phyloP scores from a whole-genome alignment of 2,888 invertebrate species.

The Phalangium opilio region DNA sequence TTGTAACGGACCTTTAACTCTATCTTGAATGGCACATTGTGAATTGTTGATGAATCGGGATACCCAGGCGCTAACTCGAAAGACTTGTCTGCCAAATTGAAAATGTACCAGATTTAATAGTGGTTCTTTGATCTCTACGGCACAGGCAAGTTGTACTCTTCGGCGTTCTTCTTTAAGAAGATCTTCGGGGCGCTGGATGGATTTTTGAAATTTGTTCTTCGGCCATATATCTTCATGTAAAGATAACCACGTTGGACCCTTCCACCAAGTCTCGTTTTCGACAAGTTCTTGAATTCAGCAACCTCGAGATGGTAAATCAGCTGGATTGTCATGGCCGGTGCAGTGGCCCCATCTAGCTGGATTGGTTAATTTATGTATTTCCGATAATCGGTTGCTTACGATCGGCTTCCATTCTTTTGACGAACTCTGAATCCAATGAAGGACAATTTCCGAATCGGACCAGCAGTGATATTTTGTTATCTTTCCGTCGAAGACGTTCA shows the following conservation, averaged over 20 bases:
- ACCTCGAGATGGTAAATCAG: conserved; percentile 23
- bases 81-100: too few species aligned
- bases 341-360: conserved; percentile 21
- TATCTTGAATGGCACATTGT: too few species aligned
- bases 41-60: too few species aligned
- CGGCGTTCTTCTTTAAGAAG: too few species aligned
- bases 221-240: background rate
- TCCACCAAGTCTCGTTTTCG: conserved; percentile 18
- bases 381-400: conserved; percentile 21
- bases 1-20: too few species aligned
- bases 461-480: conserved; percentile 8
- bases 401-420: conserved; percentile 18
- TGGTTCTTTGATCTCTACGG: too few species aligned
- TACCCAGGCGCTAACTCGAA: too few species aligned
- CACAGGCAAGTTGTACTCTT: too few species aligned
- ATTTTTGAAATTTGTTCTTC: background rate
- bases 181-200: too few species aligned
- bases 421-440: conserved; percentile 19
- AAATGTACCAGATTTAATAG: too few species aligned
- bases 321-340: conserved; percentile 22
- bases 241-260: conserved; percentile 21
- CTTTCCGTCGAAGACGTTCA: background rate
- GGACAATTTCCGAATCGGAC: conserved; percentile 18
- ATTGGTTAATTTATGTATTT: conserved; percentile 15
- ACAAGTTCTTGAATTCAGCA: conserved; percentile 7